phyloP scores from a whole-genome alignment of 2,113 vertebrate genomes.

The Muntiacus muntjak region DNA sequence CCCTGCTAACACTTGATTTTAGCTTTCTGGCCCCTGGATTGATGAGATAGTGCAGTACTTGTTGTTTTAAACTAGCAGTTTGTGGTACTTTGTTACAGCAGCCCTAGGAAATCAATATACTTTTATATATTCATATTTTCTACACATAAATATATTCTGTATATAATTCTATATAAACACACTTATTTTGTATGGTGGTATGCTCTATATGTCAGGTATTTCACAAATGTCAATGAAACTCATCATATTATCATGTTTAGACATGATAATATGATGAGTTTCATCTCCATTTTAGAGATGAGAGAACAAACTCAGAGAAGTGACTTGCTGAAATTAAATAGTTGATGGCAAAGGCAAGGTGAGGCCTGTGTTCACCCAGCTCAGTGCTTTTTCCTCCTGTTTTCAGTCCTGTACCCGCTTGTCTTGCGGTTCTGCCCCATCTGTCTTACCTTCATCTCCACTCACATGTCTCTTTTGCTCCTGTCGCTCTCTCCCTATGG shows the following conservation, averaged over 20 bases:
- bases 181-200: not conserved
- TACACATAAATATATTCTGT: not conserved
- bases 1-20: not conserved
- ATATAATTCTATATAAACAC: not conserved
- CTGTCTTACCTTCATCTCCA: not conserved
- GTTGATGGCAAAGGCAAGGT: not conserved
- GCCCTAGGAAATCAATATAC: not conserved
- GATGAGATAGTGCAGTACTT: not conserved
- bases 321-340: not conserved
- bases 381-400: not conserved
- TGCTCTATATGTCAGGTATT: not conserved
- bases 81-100: not conserved
- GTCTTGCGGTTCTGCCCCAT: not conserved
- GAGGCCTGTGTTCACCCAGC: not conserved
- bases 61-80: not conserved
- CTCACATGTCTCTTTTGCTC: not conserved
- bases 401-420: not conserved
- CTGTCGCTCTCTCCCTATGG: not conserved
- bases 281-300: not conserved
- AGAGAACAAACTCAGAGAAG: not conserved
- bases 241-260: not conserved
- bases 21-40: not conserved
- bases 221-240: not conserved
- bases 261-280: not conserved
- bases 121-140: not conserved